Conservation (phyloP, 2,888 invertebrate genomes). For the Rosalia funebris region DNA sequence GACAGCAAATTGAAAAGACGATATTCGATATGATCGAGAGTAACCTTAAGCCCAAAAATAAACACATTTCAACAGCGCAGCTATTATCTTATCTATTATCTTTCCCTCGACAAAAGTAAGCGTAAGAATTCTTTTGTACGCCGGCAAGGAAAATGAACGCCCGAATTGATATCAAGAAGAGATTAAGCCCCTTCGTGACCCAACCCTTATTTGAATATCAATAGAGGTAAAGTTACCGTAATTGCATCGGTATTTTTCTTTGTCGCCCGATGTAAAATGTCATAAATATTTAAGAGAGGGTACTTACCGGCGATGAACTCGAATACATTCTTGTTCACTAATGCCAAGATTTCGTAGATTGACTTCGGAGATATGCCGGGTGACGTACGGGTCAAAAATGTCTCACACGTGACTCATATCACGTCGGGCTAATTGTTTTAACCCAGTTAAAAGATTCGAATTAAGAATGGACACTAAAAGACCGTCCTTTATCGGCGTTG, state of each 20-base stretch:
- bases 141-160: conserved; percentile 26
- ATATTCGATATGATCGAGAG: conserved; percentile 44
- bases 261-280: conserved; percentile 1
- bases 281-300: conserved; percentile 9
- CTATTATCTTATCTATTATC: conserved; percentile 26
- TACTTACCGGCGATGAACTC: conserved; percentile 10
- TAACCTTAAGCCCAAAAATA: conserved; percentile 46
- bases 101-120: conserved; percentile 26
- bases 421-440: conserved; percentile 19
- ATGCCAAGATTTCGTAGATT: conserved; percentile 12
- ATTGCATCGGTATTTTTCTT: conserved; percentile 25
- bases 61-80: conserved; percentile 41
- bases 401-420: conserved; percentile 14
- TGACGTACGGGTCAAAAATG: conserved; percentile 20
- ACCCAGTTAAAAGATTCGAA: conserved; percentile 6
- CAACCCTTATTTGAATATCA: conserved; percentile 42
- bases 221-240: conserved; percentile 34
- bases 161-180: conserved; percentile 39
- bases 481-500: background rate
- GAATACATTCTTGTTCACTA: conserved; percentile 14
- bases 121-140: conserved; percentile 36
- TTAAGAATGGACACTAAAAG: conserved; percentile 7
- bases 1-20: conserved; percentile 30
- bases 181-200: conserved; percentile 33
- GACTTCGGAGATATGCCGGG: conserved; percentile 4